phyloP scores from a whole-genome alignment of 2,113 vertebrate species.

The Motacilla alba region DNA sequence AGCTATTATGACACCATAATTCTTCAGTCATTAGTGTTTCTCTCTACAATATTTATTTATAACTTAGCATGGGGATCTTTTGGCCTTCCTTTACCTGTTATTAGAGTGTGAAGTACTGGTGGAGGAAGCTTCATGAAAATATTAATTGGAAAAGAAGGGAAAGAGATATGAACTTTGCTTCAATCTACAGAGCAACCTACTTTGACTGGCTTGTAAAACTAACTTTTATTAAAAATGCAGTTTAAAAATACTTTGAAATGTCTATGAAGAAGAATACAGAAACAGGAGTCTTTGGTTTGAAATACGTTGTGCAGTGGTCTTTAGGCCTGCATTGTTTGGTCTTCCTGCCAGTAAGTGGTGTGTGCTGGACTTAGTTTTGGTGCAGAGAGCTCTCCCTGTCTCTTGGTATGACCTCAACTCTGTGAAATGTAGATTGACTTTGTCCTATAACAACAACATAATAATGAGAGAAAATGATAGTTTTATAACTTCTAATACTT shows the following conservation, averaged over 20 bases:
- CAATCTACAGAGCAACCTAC: background rate
- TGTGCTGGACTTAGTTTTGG: background rate
- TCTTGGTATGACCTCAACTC: background rate
- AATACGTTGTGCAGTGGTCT: background rate
- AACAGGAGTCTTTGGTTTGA: background rate
- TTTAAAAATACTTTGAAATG: background rate
- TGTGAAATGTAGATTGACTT: background rate
- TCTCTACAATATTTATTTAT: background rate
- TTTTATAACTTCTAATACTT: background rate
- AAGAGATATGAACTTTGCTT: background rate
- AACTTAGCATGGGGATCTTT: background rate
- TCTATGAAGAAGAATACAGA: background rate
- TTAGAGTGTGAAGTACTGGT: background rate
- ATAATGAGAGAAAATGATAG: background rate
- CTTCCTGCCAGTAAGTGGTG: accelerated
- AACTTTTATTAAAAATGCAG: background rate
- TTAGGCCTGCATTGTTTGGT: background rate
- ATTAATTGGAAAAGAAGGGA: background rate
- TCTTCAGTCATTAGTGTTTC: background rate
- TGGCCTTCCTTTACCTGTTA: background rate
- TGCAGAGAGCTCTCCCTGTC: background rate
- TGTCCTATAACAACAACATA: background rate
- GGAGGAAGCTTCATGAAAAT: background rate
- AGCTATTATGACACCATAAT: background rate
- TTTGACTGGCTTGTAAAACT: background rate